Evolutionary conservation across 2,113 vertebrate species (phyloP).

Genomic region (Malaclemys terrapin): DNA sequence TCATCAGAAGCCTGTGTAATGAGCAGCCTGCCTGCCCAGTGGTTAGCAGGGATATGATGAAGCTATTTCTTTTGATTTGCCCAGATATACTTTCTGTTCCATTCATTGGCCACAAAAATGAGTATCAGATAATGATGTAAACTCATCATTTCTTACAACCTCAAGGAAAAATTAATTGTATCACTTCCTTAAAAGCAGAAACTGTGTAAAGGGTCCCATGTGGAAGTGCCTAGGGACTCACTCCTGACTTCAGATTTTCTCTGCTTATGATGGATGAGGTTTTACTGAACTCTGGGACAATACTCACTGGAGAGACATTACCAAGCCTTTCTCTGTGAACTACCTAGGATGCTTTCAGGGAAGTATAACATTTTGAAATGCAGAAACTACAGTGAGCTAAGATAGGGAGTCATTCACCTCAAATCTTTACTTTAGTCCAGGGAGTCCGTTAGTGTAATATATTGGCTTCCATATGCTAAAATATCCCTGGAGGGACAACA

Average conservation of each 20-base stretch:
- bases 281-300: constrained; percentile 6
- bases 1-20: constrained; percentile 48
- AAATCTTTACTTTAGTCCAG: neutral
- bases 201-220: neutral
- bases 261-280: neutral
- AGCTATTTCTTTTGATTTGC: constrained; percentile 27
- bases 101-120: constrained; percentile 10
- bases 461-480: neutral
- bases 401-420: neutral
- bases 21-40: constrained; percentile 24
- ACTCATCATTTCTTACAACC: constrained; percentile 2
- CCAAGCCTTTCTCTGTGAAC: neutral
- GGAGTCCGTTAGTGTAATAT: neutral
- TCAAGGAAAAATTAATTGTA: constrained; percentile 37
- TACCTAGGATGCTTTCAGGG: neutral
- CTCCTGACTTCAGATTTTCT: neutral
- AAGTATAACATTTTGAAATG: neutral
- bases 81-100: constrained; percentile 33
- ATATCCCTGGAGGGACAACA: constrained; percentile 6
- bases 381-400: neutral
- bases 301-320: neutral
- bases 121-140: constrained; percentile 56
- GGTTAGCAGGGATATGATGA: neutral
- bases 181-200: constrained; percentile 37
- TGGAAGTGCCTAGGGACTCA: neutral